Percentiles rank a stretch among this genome's conserved stretches.
Conservation (phyloP, 2,113 vertebrate species). For the Myxocyprinus asiaticus region DNA sequence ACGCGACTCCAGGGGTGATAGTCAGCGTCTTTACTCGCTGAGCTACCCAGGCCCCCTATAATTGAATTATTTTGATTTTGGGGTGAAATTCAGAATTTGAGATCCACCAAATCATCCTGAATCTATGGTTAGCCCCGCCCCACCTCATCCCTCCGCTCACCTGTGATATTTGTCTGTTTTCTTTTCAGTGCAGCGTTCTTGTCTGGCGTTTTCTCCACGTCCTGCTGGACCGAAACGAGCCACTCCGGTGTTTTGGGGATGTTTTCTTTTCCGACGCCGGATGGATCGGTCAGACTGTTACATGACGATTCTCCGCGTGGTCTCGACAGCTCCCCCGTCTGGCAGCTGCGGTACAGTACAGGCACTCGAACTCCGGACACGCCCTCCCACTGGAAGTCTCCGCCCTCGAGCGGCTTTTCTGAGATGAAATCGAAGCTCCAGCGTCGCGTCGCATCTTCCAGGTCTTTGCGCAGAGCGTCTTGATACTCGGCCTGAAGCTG, state of each 20-base stretch:
- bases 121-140: neutral
- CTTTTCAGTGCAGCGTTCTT: conserved; percentile 70
- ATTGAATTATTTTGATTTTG: too few relatives aligned
- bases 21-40: too few relatives aligned
- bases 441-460: conserved; percentile 78
- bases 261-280: conserved; percentile 62
- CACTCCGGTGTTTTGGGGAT: conserved; percentile 51
- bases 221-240: neutral
- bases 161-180: conserved; percentile 88
- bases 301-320: too few relatives aligned
- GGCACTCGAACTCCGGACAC: conserved; percentile 69
- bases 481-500: conserved; percentile 78
- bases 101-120: too few relatives aligned
- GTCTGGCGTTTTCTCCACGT: conserved; percentile 56
- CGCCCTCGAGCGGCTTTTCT: conserved; percentile 81
- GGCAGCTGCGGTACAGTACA: conserved; percentile 64
- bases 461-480: conserved; percentile 64
- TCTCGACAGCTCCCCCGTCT: neutral
- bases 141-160: conserved; percentile 59
- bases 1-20: too few relatives aligned
- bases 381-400: conserved; percentile 81
- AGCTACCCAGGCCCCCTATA: too few relatives aligned
- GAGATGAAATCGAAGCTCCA: conserved; percentile 90
- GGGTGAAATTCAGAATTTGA: too few relatives aligned
- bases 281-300: neutral